Percentiles rank a stretch among this genome's conserved stretches.
phyloP scores from a whole-genome alignment of 1,140 invertebrate species.

The Mamestra configurata region DNA sequence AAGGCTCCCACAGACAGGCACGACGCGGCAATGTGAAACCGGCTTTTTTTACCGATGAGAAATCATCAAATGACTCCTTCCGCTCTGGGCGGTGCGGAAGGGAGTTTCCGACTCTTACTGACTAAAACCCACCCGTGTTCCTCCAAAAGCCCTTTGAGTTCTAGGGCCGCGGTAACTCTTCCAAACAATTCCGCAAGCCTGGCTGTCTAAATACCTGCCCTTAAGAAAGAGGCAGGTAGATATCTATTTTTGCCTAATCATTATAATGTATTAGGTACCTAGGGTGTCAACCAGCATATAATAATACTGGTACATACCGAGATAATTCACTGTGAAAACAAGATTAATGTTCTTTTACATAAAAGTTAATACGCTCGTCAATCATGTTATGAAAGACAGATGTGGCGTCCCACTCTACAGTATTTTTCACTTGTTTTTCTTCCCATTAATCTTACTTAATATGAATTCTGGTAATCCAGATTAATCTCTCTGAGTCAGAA shows the following conservation, averaged over 20 bases:
- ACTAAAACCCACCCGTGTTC: no score
- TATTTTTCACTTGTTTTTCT: conserved; percentile 25
- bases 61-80: no score
- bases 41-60: background rate
- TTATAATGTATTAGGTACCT: background rate
- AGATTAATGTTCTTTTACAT: conserved; percentile 26
- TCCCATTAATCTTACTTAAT: conserved; percentile 7
- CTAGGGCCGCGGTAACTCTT: no score
- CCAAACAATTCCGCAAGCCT: no score
- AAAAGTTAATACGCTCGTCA: conserved; percentile 20
- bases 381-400: conserved; percentile 17
- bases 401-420: background rate
- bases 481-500: background rate
- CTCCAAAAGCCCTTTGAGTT: no score
- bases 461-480: background rate
- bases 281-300: background rate
- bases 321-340: background rate
- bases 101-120: no score
- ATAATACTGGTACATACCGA: background rate
- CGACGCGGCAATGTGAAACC: no score
- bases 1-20: no score
- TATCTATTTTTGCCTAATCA: background rate
- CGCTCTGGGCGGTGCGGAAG: no score
- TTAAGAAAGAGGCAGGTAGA: no score
- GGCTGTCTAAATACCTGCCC: no score